Percentiles rank a stretch among this genome's conserved stretches.
These are phyloP conservation scores for Hypocryptadius cinnamomeus DNA, from an alignment of 2,113 vertebrate genomes.

Conservation along the genomic window DNA sequence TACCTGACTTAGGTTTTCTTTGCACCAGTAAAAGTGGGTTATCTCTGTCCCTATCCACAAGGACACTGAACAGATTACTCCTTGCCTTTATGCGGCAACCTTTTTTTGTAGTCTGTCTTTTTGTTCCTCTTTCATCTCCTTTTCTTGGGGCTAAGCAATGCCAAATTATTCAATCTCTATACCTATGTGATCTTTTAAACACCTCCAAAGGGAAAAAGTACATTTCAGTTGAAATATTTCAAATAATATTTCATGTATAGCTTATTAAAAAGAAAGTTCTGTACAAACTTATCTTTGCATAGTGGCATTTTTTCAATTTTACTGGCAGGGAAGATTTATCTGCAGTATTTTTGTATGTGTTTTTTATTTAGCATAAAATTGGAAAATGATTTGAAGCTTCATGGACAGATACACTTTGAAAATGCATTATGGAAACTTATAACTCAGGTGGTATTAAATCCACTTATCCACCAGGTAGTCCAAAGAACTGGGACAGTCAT, in stretches of 20 bases:
- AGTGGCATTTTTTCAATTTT: not conserved
- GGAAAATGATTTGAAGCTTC: not conserved
- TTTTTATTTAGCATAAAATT: constrained; percentile 3
- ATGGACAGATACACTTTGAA: not conserved
- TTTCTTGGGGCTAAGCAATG: not conserved
- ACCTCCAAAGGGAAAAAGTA: not conserved
- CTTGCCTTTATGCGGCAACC: not conserved
- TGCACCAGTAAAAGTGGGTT: not conserved
- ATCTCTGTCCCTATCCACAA: not conserved
- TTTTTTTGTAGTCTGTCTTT: constrained; percentile 7
- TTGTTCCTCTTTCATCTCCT: constrained; percentile 7
- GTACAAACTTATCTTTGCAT: not conserved
- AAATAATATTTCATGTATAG: not conserved
- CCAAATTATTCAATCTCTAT: not conserved
- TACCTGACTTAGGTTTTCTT: not conserved
- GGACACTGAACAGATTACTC: not conserved
- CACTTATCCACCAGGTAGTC: not conserved
- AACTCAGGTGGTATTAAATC: not conserved
- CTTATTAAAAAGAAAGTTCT: not conserved
- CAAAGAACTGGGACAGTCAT: not conserved
- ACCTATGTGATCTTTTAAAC: not conserved
- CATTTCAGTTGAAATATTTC: not conserved
- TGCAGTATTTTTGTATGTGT: not conserved
- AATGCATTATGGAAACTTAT: not conserved
- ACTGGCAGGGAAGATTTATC: not conserved